Base-by-base conservation (phyloP, 1,140 invertebrate genomes). In the Caenorhabditis remanei region DNA sequence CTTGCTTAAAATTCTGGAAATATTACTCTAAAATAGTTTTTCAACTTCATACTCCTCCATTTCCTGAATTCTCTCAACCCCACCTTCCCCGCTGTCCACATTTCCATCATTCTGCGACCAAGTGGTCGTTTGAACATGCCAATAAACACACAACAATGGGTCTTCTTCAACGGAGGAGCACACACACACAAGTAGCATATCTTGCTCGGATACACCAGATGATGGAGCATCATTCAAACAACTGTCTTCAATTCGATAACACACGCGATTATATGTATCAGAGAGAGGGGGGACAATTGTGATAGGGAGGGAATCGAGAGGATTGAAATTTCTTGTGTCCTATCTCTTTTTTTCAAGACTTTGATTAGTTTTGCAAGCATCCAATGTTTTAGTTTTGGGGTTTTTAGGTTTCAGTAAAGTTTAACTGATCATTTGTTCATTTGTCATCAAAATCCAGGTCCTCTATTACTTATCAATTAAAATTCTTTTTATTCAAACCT, bases 221-320 rank as follows among this genome's bases (percentile, higher is more conserved):
- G 46, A 50, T 79, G n/a, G 71, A 79, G 71, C 43, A 79, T 53
- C 71, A 79, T 79, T n/a, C 40, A 50, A 41, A 79, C 71, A 79
- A 50, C 71, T 79, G 71, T 24, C 67, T n/a, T 79, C 71, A 50
- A 50, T 79, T 79, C 46, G 71, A 79, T 79, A 41, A 79, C 71
- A 79, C 71, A 24, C 71, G 16, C 46, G 71, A 79, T 79, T 53
- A 79, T 79, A 79, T 79, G 71, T 79, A 79, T 79, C 46, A 79
- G 46, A 63, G 11, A 67, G 56, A 53, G 56, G 56, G n/a, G 63
- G 21, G n/a, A 79, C 71, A 79, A 79, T 50, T 79, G 71, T 46
- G 46, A 50, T 11, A 58, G n/a, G n/a, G 56, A n/a, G 56, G 8
- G 16, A 19, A 19, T 5, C 21, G 61, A 63, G n/a, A 32, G 14